Evolutionary conservation across 2,113 vertebrate species (phyloP).

Genomic region (Sinocyclocheilus anophthalmus): DNA sequence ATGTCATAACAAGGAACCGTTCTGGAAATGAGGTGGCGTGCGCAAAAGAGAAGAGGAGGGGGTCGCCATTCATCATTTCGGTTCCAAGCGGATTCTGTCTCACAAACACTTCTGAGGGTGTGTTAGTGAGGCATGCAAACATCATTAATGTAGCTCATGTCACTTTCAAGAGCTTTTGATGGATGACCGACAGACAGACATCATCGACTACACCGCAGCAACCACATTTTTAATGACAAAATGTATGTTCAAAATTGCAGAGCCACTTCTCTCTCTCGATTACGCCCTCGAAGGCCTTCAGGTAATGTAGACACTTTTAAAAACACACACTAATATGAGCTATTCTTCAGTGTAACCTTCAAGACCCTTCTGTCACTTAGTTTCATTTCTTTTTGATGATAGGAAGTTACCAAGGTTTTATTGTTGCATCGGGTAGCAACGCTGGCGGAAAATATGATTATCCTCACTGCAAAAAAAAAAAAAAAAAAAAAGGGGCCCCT

Average conservation of each 20-base stretch:
- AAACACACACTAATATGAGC: not conserved
- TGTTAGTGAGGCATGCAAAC: not conserved
- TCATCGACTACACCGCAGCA: not conserved
- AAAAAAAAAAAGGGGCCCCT: too few relatives aligned
- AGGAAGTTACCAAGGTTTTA: not conserved
- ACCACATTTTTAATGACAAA: not conserved
- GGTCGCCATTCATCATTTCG: not conserved
- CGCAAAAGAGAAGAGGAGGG: not conserved
- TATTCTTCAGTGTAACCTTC: not conserved
- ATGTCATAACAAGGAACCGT: conserved; percentile 61
- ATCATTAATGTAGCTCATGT: not conserved
- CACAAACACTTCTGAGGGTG: conserved; percentile 23
- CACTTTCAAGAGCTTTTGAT: conserved; percentile 14
- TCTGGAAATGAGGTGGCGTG: conserved; percentile 59
- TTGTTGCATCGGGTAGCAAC: not conserved
- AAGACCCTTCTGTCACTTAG: not conserved
- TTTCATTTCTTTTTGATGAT: not conserved
- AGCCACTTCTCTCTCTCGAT: not conserved
- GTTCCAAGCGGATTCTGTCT: not conserved
- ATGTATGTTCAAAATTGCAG: not conserved
- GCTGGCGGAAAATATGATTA: not conserved
- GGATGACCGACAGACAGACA: not conserved
- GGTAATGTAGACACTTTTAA: too few relatives aligned
- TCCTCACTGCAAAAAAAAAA: not conserved
- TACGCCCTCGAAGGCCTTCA: not conserved